Conservation (phyloP, 2,888 invertebrate species). For the Drosophila siamana region DNA sequence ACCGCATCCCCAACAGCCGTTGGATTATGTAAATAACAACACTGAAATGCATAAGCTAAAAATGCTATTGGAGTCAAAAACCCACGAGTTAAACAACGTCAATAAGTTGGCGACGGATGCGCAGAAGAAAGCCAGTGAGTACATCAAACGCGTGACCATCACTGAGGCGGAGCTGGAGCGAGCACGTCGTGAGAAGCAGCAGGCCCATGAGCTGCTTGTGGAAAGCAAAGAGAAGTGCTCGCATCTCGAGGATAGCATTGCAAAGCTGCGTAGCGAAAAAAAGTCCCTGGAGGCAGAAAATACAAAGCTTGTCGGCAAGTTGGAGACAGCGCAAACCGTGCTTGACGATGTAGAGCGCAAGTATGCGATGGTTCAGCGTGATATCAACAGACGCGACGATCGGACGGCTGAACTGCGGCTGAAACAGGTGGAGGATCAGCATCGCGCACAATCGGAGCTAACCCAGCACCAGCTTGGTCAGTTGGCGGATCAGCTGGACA, state of each 20-base stretch:
- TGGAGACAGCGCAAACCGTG: constrained; percentile 86
- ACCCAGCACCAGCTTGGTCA: constrained; percentile 86
- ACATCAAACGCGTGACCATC: constrained; percentile 86
- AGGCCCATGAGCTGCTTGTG: constrained; percentile 88
- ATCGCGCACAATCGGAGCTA: constrained; percentile 85
- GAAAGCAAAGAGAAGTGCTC: constrained; percentile 84
- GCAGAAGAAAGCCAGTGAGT: constrained; percentile 46
- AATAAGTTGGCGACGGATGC: constrained; percentile 83
- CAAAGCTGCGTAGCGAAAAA: constrained; percentile 85
- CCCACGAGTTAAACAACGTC: constrained; percentile 84
- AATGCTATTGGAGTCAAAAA: constrained; percentile 86
- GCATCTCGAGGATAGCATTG: constrained; percentile 80
- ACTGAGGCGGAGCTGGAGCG: constrained; percentile 88
- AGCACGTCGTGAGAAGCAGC: constrained; percentile 87
- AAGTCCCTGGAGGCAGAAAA: constrained; percentile 84
- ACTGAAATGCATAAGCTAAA: constrained; percentile 75
- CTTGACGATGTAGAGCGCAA: constrained; percentile 86
- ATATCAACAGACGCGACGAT: constrained; percentile 80
- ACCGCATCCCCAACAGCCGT: constrained; percentile 12
- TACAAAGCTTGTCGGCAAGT: constrained; percentile 86
- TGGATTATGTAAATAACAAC: constrained; percentile 33
- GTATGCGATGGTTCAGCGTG: constrained; percentile 84
- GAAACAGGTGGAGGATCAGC: constrained; percentile 86
- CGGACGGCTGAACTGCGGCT: constrained; percentile 82
- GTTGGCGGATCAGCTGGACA: constrained; percentile 84